These are phyloP conservation scores for Megaceryle alcyon DNA, from an alignment of 2,797 vertebrate species.

Conservation along the genomic window DNA sequence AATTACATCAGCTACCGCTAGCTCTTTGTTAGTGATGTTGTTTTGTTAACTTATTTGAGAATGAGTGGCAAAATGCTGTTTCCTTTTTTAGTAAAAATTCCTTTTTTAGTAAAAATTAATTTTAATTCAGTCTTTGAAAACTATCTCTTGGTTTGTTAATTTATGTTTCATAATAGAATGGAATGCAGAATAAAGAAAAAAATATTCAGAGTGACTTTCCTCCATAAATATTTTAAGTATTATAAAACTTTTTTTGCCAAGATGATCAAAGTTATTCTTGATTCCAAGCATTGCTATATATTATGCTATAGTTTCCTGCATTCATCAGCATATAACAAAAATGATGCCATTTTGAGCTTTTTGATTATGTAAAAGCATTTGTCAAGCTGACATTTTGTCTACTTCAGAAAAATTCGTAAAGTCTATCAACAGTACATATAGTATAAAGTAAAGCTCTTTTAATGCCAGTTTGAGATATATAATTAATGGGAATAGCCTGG, in stretches of 20 bases:
- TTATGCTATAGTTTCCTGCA: constrained; percentile 16
- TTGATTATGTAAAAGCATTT: constrained; percentile 52
- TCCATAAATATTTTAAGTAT: background rate
- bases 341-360: constrained; percentile 27
- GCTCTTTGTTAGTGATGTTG: background rate
- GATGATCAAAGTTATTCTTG: constrained; percentile 27
- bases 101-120: background rate
- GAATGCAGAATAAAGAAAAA: background rate
- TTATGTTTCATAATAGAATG: background rate
- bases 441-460: constrained; percentile 41
- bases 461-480: background rate
- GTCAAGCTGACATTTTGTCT: constrained; percentile 73
- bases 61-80: background rate
- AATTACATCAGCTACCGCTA: background rate
- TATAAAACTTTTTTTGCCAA: background rate
- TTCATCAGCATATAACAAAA: constrained; percentile 19
- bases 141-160: background rate
- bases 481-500: constrained; percentile 51
- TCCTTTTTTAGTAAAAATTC: background rate
- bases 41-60: background rate
- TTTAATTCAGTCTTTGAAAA: background rate
- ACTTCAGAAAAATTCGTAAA: constrained; percentile 63
- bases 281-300: constrained; percentile 51
- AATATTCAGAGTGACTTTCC: background rate
- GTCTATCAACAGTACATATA: constrained; percentile 16